Evolutionary conservation across 53 echinoderm and acorn worm species (phyloP), one percentile per base, ranked within the genome.

Genomic region (Holothuria leucospilota): DNA sequence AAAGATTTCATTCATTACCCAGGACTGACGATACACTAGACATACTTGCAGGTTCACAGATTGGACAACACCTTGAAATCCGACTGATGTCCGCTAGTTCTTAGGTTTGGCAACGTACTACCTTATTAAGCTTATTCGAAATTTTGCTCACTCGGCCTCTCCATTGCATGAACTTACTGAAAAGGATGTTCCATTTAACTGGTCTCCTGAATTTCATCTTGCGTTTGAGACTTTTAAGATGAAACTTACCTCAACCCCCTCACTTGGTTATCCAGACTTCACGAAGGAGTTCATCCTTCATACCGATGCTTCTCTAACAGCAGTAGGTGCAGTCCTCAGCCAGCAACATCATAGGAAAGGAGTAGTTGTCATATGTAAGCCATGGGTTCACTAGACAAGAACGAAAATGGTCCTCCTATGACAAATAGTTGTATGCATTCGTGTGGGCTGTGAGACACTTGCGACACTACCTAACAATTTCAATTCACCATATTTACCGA

Each of bases 401-500:
- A 18, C 58, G 60, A 5, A 40, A 24, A 0, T 91, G 91, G 88
- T 59, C 81, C n/a, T 81, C 90, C 0, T 90, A 85, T 39, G 87
- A 91, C 30, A 49, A 73, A 41, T 87, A 91, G 49, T 39, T 87
- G 0, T 91, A 64, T 58, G 87, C 91, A 0, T 82, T 91, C 20
- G 91, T 91, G 0, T 91, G 91, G 91, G 82, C 91, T 23, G 87
- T 87, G 0, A 71, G 72, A 38, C 75, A 91, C 40, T 90, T 91
- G 39, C 28, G 68, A 2, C 91, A 91, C 14, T 94, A 92, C 66
- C 77, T 94, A 0, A 18, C 71, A 0, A 40, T 21, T 25, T 25
- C 85, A 3, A 0, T 94, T 96, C 84, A 71, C 58, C 18, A 92
- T 96, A 13, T 61, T 86, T 12, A 96, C 96, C 0, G 96, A 92